These are phyloP conservation scores for Conistra vaccinii DNA, from an alignment of 2,888 invertebrate species.

Conservation along the genomic window DNA sequence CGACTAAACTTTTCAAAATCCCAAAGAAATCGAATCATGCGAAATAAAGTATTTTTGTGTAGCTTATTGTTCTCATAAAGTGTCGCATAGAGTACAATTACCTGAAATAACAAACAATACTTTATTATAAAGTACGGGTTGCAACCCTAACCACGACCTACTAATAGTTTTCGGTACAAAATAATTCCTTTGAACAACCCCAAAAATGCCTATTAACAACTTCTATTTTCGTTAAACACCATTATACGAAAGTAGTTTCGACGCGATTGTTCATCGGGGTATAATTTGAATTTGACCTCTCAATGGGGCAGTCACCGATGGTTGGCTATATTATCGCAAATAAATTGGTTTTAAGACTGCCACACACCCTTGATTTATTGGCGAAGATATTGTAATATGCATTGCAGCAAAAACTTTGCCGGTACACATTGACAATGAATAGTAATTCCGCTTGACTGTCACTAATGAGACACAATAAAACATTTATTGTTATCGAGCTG, in stretches of 20 bases:
- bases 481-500: no score
- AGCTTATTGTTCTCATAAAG: no score
- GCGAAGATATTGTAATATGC: constrained; percentile 8
- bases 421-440: neutral
- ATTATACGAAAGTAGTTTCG: constrained; percentile 16
- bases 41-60: no score
- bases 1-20: no score
- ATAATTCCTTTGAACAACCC: neutral
- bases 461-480: no score
- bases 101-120: no score
- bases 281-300: constrained; percentile 61
- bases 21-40: no score
- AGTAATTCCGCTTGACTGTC: no score
- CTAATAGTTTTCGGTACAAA: neutral
- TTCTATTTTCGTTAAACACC: constrained; percentile 18
- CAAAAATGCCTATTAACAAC: constrained; percentile 16
- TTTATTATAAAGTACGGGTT: no score
- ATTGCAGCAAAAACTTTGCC: neutral
- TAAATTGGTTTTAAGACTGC: constrained; percentile 51
- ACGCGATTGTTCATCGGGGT: constrained; percentile 36
- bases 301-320: constrained; percentile 26
- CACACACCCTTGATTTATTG: constrained; percentile 34
- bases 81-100: no score
- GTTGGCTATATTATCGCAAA: constrained; percentile 36
- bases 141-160: neutral